Conservation (phyloP, 2,797 vertebrate species). For the Sciurus carolinensis region DNA sequence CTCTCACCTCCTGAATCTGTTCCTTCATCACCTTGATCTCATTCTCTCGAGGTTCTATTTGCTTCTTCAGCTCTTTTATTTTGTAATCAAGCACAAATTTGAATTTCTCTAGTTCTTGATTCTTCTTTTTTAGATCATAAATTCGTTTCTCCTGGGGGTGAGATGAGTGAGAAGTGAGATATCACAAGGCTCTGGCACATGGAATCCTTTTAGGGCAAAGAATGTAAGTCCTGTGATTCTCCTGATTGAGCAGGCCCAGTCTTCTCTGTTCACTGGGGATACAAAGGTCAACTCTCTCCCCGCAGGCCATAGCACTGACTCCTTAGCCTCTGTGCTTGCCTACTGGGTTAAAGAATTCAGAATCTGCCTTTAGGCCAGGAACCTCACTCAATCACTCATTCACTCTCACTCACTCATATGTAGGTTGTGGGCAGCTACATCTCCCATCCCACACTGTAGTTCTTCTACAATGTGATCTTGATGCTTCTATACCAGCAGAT, state of each 20-base stretch:
- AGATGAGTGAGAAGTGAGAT: not conserved
- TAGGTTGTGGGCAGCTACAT: rapidly evolving
- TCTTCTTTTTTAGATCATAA: conserved; percentile 93
- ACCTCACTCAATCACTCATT: not conserved
- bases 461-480: not conserved
- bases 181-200: not conserved
- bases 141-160: conserved; percentile 92
- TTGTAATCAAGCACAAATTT: conserved; percentile 94
- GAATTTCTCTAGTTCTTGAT: conserved; percentile 93
- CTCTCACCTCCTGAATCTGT: conserved; percentile 92
- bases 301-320: rapidly evolving
- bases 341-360: too few species aligned
- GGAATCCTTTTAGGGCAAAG: not conserved
- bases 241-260: not conserved
- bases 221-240: not conserved
- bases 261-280: not conserved
- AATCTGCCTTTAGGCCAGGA: not conserved
- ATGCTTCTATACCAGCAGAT: not conserved
- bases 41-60: conserved; percentile 93
- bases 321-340: not conserved
- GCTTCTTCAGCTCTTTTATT: conserved; percentile 93
- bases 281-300: not conserved
- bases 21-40: conserved; percentile 92
- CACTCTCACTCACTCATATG: not conserved
- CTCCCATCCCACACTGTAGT: not conserved